A percentile compares a stretch with the other conserved stretches of the same genome.
phyloP scores from a whole-genome alignment of 2,797 vertebrate species.

The Champsocephalus esox region DNA sequence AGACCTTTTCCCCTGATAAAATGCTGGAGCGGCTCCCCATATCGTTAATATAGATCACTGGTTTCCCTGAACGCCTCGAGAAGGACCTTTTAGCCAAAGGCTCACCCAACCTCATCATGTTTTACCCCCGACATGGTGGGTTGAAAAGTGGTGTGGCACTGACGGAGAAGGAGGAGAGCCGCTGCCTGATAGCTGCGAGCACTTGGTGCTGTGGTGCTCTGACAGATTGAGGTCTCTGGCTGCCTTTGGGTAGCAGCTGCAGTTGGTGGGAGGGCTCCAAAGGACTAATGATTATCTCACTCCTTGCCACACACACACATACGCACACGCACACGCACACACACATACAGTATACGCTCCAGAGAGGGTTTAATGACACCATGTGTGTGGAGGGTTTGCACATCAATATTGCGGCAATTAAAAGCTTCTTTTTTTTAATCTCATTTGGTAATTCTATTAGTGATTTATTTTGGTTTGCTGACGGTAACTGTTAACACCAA shows the following conservation, averaged over 20 bases:
- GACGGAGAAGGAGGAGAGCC: slow-evolving; percentile 46
- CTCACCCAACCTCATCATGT: background rate
- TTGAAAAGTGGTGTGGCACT: slow-evolving; percentile 45
- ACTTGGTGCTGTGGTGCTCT: slow-evolving; percentile 53
- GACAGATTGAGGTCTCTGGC: slow-evolving; percentile 85
- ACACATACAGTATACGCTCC: slow-evolving; percentile 25
- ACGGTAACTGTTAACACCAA: slow-evolving; percentile 3
- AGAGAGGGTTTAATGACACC: slow-evolving; percentile 47
- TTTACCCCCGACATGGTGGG: slow-evolving; percentile 19
- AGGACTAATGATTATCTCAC: slow-evolving; percentile 75
- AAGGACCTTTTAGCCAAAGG: slow-evolving; percentile 26
- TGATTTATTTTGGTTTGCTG: slow-evolving; percentile 26
- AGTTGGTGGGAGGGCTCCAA: slow-evolving; percentile 75
- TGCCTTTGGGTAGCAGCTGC: slow-evolving; percentile 79
- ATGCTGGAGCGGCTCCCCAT: background rate
- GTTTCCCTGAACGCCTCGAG: slow-evolving; percentile 19
- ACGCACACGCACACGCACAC: slow-evolving; percentile 8
- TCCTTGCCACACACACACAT: slow-evolving; percentile 24
- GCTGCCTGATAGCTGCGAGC: slow-evolving; percentile 55
- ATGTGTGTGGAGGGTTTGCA: slow-evolving; percentile 40
- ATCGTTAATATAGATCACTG: slow-evolving; percentile 13
- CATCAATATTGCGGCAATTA: slow-evolving; percentile 49
- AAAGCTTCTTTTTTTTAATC: slow-evolving; percentile 52
- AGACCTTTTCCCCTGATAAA: background rate
- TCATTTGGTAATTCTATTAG: slow-evolving; percentile 57